phyloP scores from a whole-genome alignment of 2,113 vertebrate species.

The Bathybates hornii region DNA sequence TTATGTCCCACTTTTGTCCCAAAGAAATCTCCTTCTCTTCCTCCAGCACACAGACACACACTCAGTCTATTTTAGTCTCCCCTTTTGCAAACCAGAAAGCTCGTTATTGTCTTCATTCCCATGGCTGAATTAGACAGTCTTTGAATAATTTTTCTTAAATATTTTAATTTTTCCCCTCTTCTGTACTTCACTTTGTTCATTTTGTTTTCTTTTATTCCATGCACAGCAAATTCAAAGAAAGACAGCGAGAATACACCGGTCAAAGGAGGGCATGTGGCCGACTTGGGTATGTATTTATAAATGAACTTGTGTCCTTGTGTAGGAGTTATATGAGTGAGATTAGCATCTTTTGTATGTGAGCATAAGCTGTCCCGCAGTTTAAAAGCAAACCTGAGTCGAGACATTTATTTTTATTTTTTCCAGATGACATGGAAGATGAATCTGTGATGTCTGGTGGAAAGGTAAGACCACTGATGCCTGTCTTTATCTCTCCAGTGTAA shows the following conservation, averaged over 20 bases:
- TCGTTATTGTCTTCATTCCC: neutral
- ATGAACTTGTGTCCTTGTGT: neutral
- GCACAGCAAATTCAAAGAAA: constrained; percentile 89
- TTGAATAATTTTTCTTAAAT: neutral
- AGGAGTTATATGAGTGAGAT: neutral
- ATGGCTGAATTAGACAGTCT: neutral
- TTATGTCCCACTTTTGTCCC: constrained; percentile 30
- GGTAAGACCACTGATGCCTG: constrained; percentile 61
- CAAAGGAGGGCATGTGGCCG: constrained; percentile 87
- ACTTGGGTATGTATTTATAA: constrained; percentile 77
- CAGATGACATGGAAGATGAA: constrained; percentile 97
- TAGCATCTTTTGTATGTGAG: neutral
- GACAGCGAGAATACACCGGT: constrained; percentile 90
- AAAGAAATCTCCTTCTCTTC: neutral
- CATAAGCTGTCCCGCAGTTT: rapidly evolving
- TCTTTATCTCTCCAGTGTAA: neutral
- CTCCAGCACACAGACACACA: neutral
- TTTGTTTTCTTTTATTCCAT: neutral
- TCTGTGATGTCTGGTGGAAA: constrained; percentile 85
- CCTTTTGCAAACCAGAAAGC: neutral
- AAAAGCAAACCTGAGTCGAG: neutral
- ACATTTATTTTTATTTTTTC: neutral
- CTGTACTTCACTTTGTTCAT: neutral
- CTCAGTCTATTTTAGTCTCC: neutral
- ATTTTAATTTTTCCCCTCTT: neutral